phyloP scores from a whole-genome alignment of 2,113 vertebrate genomes.

The Strigops habroptila region DNA sequence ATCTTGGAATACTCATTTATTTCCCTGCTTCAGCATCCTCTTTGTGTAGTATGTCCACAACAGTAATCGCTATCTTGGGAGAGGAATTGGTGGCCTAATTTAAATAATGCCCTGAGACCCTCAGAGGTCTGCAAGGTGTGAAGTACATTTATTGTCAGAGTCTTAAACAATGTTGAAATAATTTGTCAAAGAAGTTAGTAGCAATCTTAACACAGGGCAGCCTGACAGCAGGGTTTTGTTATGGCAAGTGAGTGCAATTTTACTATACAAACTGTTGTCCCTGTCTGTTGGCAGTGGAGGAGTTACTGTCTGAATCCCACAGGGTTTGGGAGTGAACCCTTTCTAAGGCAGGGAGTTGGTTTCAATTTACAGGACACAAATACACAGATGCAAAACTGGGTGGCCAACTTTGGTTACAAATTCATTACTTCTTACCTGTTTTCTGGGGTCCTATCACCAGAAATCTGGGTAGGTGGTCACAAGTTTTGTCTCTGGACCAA shows the following conservation, averaged over 20 bases:
- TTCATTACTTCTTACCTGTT: conserved; percentile 69
- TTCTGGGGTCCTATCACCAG: conserved; percentile 83
- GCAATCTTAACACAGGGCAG: neutral
- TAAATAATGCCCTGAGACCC: neutral
- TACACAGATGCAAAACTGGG: neutral
- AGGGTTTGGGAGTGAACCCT: rapidly evolving
- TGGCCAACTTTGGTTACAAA: neutral
- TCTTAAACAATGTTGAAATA: neutral
- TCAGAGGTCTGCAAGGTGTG: neutral
- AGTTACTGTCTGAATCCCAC: rapidly evolving
- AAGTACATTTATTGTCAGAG: neutral
- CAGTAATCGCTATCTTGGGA: neutral
- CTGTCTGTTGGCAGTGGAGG: neutral
- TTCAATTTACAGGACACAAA: neutral
- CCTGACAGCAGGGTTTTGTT: neutral
- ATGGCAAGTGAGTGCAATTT: neutral
- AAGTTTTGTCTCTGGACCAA: conserved; percentile 83
- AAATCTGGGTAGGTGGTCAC: conserved; percentile 80
- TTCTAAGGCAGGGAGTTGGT: neutral
- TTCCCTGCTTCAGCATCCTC: neutral
- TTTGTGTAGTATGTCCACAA: neutral
- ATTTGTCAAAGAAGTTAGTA: neutral
- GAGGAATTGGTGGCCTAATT: neutral
- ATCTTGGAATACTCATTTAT: neutral
- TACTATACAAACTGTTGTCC: neutral